phyloP scores from a whole-genome alignment of 2,888 invertebrate species.

The Tenthredo notha region DNA sequence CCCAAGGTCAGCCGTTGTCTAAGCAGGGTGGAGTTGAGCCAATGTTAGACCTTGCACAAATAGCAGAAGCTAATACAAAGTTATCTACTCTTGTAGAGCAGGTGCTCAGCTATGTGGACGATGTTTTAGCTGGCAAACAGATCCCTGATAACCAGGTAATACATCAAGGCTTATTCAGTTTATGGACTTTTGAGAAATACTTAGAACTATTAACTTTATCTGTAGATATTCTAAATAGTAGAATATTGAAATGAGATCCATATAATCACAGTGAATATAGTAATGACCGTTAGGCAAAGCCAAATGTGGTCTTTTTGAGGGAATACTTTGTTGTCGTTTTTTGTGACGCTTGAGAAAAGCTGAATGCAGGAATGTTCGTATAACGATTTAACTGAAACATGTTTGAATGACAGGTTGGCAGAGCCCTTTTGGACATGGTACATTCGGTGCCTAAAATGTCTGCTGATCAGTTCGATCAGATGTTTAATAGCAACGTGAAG shows the following conservation, averaged over 20 bases:
- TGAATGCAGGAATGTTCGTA: background rate
- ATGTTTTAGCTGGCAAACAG: conserved; percentile 90
- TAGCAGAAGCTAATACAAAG: conserved; percentile 91
- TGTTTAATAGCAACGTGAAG: conserved; percentile 98
- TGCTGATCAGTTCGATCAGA: conserved; percentile 93
- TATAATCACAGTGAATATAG: background rate
- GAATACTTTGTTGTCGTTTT: background rate
- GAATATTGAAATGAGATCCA: background rate
- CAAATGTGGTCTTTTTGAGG: background rate
- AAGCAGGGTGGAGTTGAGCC: conserved; percentile 84
- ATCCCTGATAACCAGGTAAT: conserved; percentile 86
- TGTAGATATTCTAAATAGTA: background rate
- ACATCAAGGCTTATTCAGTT: background rate
- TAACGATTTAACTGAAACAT: background rate
- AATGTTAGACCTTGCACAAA: conserved; percentile 88
- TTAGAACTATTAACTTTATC: background rate
- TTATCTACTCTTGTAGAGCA: conserved; percentile 89
- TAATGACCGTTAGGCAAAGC: background rate
- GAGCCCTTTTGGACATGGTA: conserved; percentile 93
- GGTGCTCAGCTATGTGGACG: conserved; percentile 93
- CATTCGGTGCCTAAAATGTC: conserved; percentile 95
- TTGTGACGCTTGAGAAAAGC: background rate
- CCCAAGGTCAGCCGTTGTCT: conserved; percentile 78
- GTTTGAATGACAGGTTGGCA: conserved; percentile 82
- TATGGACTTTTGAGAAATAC: background rate